Conservation (phyloP, 1,140 invertebrate genomes). For the Lucilia sericata region DNA sequence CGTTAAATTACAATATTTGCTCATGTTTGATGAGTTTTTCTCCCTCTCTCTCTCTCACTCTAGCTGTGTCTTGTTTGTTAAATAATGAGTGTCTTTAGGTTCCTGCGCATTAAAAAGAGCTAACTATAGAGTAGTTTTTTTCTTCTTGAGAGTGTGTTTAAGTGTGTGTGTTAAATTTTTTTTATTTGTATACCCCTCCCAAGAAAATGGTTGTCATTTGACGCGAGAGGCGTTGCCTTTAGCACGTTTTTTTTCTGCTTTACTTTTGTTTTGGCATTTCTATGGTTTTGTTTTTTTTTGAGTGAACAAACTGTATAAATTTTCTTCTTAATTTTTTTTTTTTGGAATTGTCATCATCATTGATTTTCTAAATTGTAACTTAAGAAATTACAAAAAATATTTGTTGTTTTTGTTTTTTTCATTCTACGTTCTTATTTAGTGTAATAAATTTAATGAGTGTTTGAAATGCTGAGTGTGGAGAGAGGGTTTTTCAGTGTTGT, state of each 20-base stretch:
- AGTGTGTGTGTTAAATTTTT: background rate
- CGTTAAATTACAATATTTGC: background rate
- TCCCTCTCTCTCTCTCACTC: background rate
- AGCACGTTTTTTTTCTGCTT: slow-evolving; percentile 2
- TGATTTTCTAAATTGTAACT: background rate
- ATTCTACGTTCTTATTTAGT: no score
- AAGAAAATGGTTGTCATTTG: slow-evolving; percentile 39
- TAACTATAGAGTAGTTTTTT: background rate
- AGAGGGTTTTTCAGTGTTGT: no score
- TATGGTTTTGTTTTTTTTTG: background rate
- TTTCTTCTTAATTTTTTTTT: background rate
- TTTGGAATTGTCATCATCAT: background rate
- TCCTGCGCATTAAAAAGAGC: slow-evolving; percentile 33
- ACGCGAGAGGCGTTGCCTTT: slow-evolving; percentile 26
- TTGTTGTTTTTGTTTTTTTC: no score
- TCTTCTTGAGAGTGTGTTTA: no score
- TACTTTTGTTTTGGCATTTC: background rate
- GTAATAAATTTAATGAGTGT: no score
- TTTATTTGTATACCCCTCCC: slow-evolving; percentile 28
- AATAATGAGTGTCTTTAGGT: background rate
- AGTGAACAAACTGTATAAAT: background rate
- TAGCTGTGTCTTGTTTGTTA: background rate
- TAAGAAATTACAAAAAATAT: background rate
- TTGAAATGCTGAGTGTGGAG: no score
- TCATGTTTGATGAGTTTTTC: background rate